Evolutionary conservation across 2,113 vertebrate species (phyloP), one percentile per base, ranked within the genome.

Genomic region (Galeopterus variegatus): DNA sequence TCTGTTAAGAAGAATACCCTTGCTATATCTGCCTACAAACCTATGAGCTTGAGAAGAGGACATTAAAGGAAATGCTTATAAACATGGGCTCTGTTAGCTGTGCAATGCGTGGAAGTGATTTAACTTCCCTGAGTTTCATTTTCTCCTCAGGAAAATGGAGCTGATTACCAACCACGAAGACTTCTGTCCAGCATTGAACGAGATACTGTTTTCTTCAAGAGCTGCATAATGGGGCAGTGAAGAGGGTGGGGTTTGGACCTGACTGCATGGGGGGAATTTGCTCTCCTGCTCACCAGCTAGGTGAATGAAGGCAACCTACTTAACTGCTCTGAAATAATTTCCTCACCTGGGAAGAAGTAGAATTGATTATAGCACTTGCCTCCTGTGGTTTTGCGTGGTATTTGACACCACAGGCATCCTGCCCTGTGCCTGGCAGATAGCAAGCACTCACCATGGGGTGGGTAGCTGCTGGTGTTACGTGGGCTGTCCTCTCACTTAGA

Each of bases 401-500:
- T 1, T 26, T 26, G n/a, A 13, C 69, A 23, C 28, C 12, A 0
- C 69, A 56, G 26, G 33, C 4, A 6, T 14, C 4, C 31, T 3
- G 7, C 19, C 1, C 28, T 1, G 45, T 12, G 31, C n/a, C 21
- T 4, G 7, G 12, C 33, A 11, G 52, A 65, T 0, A 33, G 41
- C 14, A 19, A 31, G 23, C 18, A 2, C 21, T 50, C 7, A 26
- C 9, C 5, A 1, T 17, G 4, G 0, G 5, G 36, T 19, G 36
- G 11, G 36, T 19, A 36, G 11, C 9, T 50, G 21, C 58, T 15
- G 41, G 73, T 15, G 19, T 18, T 31, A 12, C 0, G 56, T 10
- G 60, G 31, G 8, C 15, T 36, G 87, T 75, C 36, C 64, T 50
- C 31, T 72, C 62, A 31, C 54, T 48, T 2, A 1, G 15, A 23